phyloP scores from a whole-genome alignment of 2,888 invertebrate species.

The Ochropleura plecta region DNA sequence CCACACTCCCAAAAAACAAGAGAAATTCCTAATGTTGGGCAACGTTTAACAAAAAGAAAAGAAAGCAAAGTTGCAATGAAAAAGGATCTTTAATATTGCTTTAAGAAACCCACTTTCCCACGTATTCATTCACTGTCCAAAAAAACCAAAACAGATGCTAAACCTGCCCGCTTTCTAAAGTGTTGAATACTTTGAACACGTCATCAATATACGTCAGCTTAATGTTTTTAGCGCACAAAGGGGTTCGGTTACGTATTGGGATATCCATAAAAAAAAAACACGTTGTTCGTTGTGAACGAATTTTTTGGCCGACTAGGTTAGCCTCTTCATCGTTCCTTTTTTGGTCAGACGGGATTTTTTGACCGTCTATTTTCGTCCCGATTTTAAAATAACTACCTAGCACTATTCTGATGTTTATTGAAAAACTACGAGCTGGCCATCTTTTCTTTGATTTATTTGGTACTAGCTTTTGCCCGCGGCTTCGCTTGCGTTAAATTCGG shows the following conservation, averaged over 20 bases:
- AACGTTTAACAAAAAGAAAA: background rate
- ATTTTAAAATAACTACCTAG: background rate
- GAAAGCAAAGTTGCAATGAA: background rate
- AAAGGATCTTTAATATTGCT: slow-evolving; percentile 5
- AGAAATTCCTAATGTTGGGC: too few relatives aligned
- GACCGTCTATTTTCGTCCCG: slow-evolving; percentile 12
- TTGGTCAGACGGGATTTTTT: background rate
- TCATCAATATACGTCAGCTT: slow-evolving; percentile 56
- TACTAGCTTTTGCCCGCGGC: too few relatives aligned
- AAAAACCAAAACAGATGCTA: slow-evolving; percentile 14
- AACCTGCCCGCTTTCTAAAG: slow-evolving; percentile 27
- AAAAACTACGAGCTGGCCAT: background rate
- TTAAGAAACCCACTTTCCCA: slow-evolving; percentile 5
- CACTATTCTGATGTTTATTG: slow-evolving; percentile 11
- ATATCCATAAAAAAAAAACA: slow-evolving; percentile 42
- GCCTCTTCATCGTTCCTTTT: slow-evolving; percentile 13
- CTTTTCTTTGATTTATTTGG: background rate
- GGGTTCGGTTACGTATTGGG: slow-evolving; percentile 40
- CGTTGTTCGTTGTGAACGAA: slow-evolving; percentile 25
- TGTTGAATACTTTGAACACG: slow-evolving; percentile 15
- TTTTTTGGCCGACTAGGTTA: slow-evolving; percentile 32
- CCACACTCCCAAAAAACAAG: too few relatives aligned
- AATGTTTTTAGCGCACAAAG: slow-evolving; percentile 58
- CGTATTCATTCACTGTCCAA: slow-evolving; percentile 14
- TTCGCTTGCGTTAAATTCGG: too few relatives aligned